A percentile compares a stretch with the other conserved stretches of the same genome.
These are phyloP conservation scores for Nothoprocta pentlandii DNA, from an alignment of 2,113 vertebrate genomes.

Conservation along the genomic window DNA sequence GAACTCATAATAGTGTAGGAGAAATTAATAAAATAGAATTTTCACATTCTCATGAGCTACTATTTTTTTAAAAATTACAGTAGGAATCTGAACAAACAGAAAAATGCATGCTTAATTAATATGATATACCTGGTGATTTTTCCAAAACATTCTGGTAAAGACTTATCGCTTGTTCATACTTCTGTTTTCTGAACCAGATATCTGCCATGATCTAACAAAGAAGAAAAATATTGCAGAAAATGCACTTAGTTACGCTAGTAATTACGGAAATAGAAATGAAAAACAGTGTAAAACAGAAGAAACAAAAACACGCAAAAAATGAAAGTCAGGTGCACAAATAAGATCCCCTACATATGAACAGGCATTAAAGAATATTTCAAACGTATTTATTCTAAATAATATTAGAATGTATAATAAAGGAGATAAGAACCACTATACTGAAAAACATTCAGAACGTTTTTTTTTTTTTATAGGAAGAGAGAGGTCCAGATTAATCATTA, in stretches of 20 bases:
- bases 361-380: background rate
- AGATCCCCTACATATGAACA: background rate
- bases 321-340: background rate
- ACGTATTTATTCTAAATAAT: background rate
- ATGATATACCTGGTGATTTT: slow-evolving; percentile 62
- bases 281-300: background rate
- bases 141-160: slow-evolving; percentile 67
- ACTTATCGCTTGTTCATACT: slow-evolving; percentile 68
- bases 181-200: slow-evolving; percentile 75
- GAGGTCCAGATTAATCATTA: background rate
- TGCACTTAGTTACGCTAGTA: background rate
- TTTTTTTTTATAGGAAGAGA: background rate
- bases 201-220: slow-evolving; percentile 74
- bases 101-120: background rate
- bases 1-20: background rate
- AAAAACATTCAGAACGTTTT: background rate
- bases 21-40: background rate
- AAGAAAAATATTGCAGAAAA: background rate
- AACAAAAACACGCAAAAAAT: background rate
- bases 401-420: background rate
- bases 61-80: background rate
- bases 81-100: background rate
- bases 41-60: background rate
- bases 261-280: background rate
- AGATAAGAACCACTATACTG: no score